Base-by-base conservation (phyloP, 2,113 vertebrate genomes). In the Nesoenas mayeri region DNA sequence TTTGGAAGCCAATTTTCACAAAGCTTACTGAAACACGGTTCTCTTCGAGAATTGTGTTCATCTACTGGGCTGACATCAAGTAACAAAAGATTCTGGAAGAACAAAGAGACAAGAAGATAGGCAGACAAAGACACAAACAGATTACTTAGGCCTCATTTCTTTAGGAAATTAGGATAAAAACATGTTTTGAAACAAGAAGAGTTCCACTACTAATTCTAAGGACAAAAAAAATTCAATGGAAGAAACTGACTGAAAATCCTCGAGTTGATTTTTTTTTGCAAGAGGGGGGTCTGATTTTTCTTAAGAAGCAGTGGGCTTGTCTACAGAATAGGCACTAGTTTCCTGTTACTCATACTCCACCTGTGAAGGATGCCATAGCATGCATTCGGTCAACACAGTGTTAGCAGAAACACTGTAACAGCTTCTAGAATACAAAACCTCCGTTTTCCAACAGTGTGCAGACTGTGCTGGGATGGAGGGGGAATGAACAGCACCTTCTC, bases 331-430 rank as follows among this genome's bases (percentile, higher is more conserved):
- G n/a, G 24, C 24, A 54, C 84, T 66, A 73, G 47, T n/a, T 70
- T 85, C 79, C 56, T 90, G 92, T 93, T 97, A 96, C 91, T 91
- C 95, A 88, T 4, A 62, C 50, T 29, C 94, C 95, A 95, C 36
- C 50, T 51, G 75, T 80, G 92, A 96, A 93, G 21, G 19, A 47
- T 77, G 79, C 92, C 92, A 79, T 6, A 73, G 62, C 40, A 85
- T 62, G 40, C 67, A 70, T 5, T 60, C 3, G 15, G 72, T 56
- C 10, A 53, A 38, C 11, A 72, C 70, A 82, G 44, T 42, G 53
- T 79, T 28, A 91, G 54, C n/a, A 94, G 71, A 90, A 80, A 93
- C 75, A 70, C 85, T 60, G 53, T 75, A 58, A 66, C 1, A 66
- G 60, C 64, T 94, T 73, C 71, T 34, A 96, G 54, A 92, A 92